Conservation (phyloP, 2,888 invertebrate genomes). For the Platynereis dumerilii region DNA sequence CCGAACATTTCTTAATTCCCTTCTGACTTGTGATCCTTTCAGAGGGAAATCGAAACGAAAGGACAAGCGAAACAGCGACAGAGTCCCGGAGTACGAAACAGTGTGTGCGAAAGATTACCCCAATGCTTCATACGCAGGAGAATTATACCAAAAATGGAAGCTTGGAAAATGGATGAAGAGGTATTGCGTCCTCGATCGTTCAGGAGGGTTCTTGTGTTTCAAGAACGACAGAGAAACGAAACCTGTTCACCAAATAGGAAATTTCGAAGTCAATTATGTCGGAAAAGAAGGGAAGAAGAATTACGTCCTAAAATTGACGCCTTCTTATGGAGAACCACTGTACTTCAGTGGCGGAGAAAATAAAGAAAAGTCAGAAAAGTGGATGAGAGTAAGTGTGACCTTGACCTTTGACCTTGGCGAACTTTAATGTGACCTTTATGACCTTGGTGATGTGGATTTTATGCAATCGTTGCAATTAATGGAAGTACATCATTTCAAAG, state of each 20-base stretch:
- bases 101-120: conserved; percentile 5
- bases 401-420: no score
- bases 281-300: conserved; percentile 47
- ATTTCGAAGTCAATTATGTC: conserved; percentile 45
- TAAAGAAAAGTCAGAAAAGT: conserved; percentile 51
- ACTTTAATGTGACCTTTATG: neutral
- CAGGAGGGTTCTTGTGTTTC: conserved; percentile 45
- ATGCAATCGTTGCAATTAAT: neutral
- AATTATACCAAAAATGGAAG: conserved; percentile 49
- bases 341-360: conserved; percentile 50
- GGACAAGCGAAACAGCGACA: conserved; percentile 3
- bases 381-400: conserved; percentile 49
- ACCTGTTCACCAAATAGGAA: conserved; percentile 46
- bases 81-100: neutral
- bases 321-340: conserved; percentile 48
- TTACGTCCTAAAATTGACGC: conserved; percentile 50
- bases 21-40: no score
- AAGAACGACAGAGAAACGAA: conserved; percentile 51
- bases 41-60: conserved; percentile 12
- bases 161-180: conserved; percentile 49
- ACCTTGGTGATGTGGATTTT: no score
- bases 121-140: conserved; percentile 46
- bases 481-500: no score
- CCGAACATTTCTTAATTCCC: no score
- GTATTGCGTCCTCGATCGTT: conserved; percentile 48